Base-by-base conservation (phyloP, 2,113 vertebrate species). In the Mellivora capensis region DNA sequence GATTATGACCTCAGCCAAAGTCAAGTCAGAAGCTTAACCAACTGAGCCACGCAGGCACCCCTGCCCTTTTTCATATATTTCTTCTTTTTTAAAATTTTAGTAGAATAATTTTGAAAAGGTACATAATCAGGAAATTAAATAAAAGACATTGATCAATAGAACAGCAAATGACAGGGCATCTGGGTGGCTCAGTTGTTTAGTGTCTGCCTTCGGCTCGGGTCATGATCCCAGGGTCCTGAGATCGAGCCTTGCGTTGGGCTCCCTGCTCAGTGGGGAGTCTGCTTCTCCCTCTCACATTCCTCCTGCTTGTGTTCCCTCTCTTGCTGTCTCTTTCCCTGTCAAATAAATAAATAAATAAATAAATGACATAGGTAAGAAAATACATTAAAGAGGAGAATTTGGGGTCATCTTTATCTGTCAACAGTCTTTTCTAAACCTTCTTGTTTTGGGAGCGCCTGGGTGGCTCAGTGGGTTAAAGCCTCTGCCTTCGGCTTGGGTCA, bases 51-150 rank as follows among this genome's bases (percentile, higher is more conserved):
- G 42, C 25, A 44, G 42, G 39, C 42, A 44, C 39, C 42, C 42
- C 25, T 81, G 13, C 21, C 18, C n/a, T 20, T 74, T 59, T 90
- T 62, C 4, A 44, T 81, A 13, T 61, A 44, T 72, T 62, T 76
- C 14, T 80, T 79, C 21, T 54, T 96, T 96, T 49, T 89, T 84
- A 39, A 76, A 74, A 59, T 97, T 81, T 84, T 39, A 87, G 21
- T 81, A 72, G 34, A 84, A 25, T 57, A 49, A 18, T n/a, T 95
- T 88, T 94, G 21, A 62, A 91, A 84, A 54, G 4, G 29, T 77
- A 85, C 8, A 82, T 0, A 42, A 57, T 94, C 34, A 84, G 37
- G 54, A 90, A 91, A 86, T 81, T 85, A 84, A 80, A 80, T 93
- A 83, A 79, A 74, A 88, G 39, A 76, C 37, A n/a, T 82, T 23